These are phyloP conservation scores for Parus major DNA, from an alignment of 2,113 vertebrate species.

Conservation along the genomic window DNA sequence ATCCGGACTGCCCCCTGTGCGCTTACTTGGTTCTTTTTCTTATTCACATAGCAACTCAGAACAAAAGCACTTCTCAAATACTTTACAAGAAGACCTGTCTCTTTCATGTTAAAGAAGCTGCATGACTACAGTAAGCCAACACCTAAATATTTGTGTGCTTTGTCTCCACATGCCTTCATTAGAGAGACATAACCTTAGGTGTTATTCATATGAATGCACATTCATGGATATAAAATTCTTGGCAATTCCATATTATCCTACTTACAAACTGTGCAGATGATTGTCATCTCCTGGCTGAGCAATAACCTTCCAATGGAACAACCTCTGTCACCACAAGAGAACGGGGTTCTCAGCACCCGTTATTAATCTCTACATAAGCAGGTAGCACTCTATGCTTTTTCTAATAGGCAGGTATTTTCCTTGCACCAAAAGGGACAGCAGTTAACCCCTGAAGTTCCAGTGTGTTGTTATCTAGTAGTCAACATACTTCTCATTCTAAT, in stretches of 20 bases:
- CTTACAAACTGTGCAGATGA: not conserved
- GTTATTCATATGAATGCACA: constrained; percentile 54
- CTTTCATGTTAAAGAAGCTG: constrained; percentile 11
- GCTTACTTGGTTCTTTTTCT: not conserved
- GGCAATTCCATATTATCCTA: not conserved
- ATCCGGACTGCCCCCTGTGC: not conserved
- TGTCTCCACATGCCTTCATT: constrained; percentile 67
- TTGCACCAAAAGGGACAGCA: not conserved
- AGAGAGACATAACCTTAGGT: constrained; percentile 57
- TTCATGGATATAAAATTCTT: constrained; percentile 1
- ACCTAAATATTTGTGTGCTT: constrained; percentile 63
- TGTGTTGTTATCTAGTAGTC: not conserved
- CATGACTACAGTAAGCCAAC: constrained; percentile 58
- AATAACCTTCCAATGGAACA: not conserved
- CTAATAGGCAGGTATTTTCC: not conserved
- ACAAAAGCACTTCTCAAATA: not conserved
- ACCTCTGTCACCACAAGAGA: not conserved
- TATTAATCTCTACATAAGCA: not conserved
- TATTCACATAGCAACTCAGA: not conserved
- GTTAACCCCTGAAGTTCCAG: not conserved
- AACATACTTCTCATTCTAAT: not conserved
- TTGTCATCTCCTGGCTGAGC: not conserved
- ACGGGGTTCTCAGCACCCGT: not conserved
- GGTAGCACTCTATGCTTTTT: not conserved
- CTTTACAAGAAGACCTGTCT: not conserved